Conservation (phyloP, 1,140 invertebrate genomes). For the Latrodectus geometricus region DNA sequence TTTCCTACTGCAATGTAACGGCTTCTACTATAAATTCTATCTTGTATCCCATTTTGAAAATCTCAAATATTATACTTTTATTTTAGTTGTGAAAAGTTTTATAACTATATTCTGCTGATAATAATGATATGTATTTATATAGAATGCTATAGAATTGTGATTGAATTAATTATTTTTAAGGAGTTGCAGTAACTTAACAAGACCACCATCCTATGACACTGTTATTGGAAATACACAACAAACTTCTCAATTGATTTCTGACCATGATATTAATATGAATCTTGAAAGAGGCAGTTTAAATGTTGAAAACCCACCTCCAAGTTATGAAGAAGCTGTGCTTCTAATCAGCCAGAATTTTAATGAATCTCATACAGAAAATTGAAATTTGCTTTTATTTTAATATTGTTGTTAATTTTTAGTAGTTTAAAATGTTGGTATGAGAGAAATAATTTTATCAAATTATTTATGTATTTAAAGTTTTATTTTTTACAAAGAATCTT, state of each 20-base stretch:
- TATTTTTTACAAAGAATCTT: too few species aligned
- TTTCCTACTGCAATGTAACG: too few species aligned
- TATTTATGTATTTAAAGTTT: too few species aligned
- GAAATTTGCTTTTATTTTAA: background rate
- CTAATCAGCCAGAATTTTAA: constrained; percentile 65
- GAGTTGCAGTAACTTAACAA: constrained; percentile 72
- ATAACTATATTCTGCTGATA: too few species aligned
- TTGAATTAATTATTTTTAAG: constrained; percentile 66
- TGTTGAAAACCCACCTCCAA: constrained; percentile 72
- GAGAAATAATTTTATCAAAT: too few species aligned
- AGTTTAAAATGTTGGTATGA: too few species aligned
- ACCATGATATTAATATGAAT: constrained; percentile 61
- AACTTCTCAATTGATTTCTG: constrained; percentile 9
- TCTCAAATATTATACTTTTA: too few species aligned
- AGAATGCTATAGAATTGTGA: too few species aligned
- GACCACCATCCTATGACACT: constrained; percentile 74
- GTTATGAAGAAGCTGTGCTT: constrained; percentile 75
- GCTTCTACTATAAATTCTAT: too few species aligned
- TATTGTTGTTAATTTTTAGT: background rate
- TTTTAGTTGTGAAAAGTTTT: too few species aligned
- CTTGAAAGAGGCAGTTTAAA: constrained; percentile 24
- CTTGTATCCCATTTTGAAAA: too few species aligned
- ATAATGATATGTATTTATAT: too few species aligned
- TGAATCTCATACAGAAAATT: constrained; percentile 12
- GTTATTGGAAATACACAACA: constrained; percentile 70